Conservation (phyloP, 2,888 invertebrate species). For the Calliopum simillimum region DNA sequence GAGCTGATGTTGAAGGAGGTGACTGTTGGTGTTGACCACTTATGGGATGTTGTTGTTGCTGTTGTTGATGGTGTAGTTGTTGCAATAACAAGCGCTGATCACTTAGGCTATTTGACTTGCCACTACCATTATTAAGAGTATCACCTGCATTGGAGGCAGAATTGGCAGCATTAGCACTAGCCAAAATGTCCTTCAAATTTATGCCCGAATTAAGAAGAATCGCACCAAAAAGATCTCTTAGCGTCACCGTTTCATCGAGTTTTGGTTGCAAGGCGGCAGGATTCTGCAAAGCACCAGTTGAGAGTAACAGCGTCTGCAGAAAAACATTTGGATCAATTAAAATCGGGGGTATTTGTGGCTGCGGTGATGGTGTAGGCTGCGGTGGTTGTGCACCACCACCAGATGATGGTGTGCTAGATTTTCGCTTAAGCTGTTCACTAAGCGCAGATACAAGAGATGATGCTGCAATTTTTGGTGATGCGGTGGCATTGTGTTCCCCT, state of each 20-base stretch:
- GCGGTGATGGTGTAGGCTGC: conserved; percentile 33
- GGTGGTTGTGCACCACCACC: conserved; percentile 41
- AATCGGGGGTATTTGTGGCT: conserved; percentile 54
- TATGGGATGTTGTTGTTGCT: conserved; percentile 44
- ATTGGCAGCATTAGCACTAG: conserved; percentile 45
- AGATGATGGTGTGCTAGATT: conserved; percentile 31
- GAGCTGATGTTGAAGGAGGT: conserved; percentile 31
- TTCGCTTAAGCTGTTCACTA: conserved; percentile 28
- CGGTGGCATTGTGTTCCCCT: conserved; percentile 25
- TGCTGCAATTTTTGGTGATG: background rate
- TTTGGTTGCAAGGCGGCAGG: conserved; percentile 47
- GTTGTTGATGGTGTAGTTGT: conserved; percentile 49
- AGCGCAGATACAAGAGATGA: conserved; percentile 9
- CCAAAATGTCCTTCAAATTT: conserved; percentile 48
- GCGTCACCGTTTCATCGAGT: conserved; percentile 57
- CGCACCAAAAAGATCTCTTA: conserved; percentile 61
- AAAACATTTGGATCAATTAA: conserved; percentile 60
- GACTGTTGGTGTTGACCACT: conserved; percentile 53
- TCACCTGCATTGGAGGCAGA: conserved; percentile 45
- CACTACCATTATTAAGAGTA: conserved; percentile 54
- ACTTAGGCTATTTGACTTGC: conserved; percentile 43
- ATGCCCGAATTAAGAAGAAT: conserved; percentile 58
- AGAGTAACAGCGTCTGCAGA: conserved; percentile 61
- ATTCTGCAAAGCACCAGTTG: conserved; percentile 53
- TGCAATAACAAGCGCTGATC: conserved; percentile 58